Conservation (phyloP, 35 echinoderm and acorn worm species). For the Heliocidaris tuberculata region DNA sequence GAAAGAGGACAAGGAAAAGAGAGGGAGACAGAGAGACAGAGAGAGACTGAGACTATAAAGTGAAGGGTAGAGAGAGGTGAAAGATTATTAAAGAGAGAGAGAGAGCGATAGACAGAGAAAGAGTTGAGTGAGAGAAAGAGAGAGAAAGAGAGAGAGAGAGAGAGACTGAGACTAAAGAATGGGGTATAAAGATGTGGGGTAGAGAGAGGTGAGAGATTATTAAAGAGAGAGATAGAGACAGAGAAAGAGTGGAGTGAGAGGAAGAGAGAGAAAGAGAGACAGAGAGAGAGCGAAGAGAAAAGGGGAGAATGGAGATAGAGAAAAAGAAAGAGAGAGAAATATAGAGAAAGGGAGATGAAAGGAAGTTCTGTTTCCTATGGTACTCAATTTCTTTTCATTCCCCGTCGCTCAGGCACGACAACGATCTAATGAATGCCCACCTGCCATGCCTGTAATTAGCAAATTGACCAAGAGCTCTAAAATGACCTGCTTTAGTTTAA, state of each 20-base stretch:
- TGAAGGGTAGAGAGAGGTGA: no score
- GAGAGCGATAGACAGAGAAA: neutral
- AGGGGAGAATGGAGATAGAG: neutral
- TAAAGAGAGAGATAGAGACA: no score
- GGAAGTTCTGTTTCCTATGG: neutral
- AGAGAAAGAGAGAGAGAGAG: neutral
- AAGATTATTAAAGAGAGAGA: neutral
- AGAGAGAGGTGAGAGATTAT: no score
- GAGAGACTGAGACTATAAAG: no score
- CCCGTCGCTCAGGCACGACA: neutral
- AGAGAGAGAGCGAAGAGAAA: neutral
- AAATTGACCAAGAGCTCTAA: neutral
- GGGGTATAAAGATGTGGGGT: no score
- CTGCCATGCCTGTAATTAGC: neutral
- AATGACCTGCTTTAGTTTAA: no score
- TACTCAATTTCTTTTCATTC: neutral
- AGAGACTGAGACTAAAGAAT: neutral
- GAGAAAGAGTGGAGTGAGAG: no score
- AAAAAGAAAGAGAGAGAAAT: no score
- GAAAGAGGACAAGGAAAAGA: no score
- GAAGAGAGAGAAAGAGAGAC: no score
- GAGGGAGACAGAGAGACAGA: no score
- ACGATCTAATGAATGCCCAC: neutral
- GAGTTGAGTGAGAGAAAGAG: neutral
- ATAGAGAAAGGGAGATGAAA: no score